These are phyloP conservation scores for Coenonympha glycerion DNA, from an alignment of 2,888 invertebrate genomes.

Conservation along the genomic window DNA sequence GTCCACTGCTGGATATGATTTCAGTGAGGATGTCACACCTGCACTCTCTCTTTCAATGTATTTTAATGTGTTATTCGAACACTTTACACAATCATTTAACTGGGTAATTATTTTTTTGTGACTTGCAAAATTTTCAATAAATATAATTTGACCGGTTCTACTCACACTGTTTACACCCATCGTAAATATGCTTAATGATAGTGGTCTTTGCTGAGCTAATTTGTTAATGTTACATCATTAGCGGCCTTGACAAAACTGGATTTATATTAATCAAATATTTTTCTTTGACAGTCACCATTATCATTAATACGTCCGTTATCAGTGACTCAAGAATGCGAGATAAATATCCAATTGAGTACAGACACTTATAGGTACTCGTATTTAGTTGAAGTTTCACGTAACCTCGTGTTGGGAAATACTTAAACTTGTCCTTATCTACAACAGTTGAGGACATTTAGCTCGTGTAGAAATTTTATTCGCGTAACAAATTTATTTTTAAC, in stretches of 20 bases:
- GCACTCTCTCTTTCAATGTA: too few species aligned
- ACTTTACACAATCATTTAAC: too few species aligned
- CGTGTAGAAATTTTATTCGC: background rate
- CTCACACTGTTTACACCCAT: background rate
- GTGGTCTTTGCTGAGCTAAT: background rate
- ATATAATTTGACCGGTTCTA: too few species aligned
- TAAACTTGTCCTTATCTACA: constrained; percentile 12
- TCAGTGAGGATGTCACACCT: too few species aligned
- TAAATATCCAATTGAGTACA: constrained; percentile 2
- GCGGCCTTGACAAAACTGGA: constrained; percentile 51
- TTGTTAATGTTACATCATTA: constrained; percentile 50
- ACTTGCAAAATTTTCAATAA: too few species aligned
- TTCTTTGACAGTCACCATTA: constrained; percentile 39
- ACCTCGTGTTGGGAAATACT: background rate
- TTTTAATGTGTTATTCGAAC: too few species aligned
- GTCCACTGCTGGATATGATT: too few species aligned
- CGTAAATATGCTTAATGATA: background rate
- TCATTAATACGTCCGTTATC: constrained; percentile 24
- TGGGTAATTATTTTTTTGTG: too few species aligned
- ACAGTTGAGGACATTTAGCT: background rate
- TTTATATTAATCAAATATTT: constrained; percentile 49
- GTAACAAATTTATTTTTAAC: background rate
- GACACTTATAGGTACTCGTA: too few species aligned
- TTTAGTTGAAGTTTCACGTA: too few species aligned
- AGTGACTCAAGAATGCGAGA: constrained; percentile 11